phyloP scores from a whole-genome alignment of 2,113 vertebrate genomes.

The Pedionomus torquatus region DNA sequence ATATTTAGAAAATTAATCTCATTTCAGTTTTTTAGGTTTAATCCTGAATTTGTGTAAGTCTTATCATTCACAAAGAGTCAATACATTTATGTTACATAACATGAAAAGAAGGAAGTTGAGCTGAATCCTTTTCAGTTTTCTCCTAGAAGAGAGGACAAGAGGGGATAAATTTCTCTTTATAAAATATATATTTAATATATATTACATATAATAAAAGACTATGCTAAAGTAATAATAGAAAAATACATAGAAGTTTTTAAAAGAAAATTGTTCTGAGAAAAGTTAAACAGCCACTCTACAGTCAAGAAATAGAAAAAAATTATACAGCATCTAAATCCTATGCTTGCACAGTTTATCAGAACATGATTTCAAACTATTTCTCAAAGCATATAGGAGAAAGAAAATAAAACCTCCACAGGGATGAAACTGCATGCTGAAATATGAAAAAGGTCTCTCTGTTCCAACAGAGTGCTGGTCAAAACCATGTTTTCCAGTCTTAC shows the following conservation, averaged over 20 bases:
- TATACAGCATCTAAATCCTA: neutral
- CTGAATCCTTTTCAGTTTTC: neutral
- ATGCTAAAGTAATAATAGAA: neutral
- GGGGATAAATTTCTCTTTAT: neutral
- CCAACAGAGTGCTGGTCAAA: neutral
- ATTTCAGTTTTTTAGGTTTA: neutral
- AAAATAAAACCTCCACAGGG: neutral
- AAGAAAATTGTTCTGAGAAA: neutral
- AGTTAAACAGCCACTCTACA: neutral
- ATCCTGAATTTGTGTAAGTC: neutral
- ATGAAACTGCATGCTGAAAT: neutral
- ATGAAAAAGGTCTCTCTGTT: neutral
- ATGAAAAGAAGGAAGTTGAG: neutral
- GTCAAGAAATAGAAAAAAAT: neutral
- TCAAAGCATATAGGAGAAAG: neutral
- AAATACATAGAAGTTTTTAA: neutral
- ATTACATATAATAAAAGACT: neutral
- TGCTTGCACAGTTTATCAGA: neutral
- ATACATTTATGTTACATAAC: fast-evolving
- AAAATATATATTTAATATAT: too few relatives aligned
- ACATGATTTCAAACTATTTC: neutral
- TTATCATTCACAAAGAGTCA: neutral
- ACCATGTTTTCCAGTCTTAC: neutral
- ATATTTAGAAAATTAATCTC: neutral
- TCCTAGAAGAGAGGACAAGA: neutral